Percentiles rank a stretch among this genome's conserved stretches.
These are phyloP conservation scores for Harpalus rubripes DNA, from an alignment of 2,888 invertebrate genomes.

Conservation along the genomic window DNA sequence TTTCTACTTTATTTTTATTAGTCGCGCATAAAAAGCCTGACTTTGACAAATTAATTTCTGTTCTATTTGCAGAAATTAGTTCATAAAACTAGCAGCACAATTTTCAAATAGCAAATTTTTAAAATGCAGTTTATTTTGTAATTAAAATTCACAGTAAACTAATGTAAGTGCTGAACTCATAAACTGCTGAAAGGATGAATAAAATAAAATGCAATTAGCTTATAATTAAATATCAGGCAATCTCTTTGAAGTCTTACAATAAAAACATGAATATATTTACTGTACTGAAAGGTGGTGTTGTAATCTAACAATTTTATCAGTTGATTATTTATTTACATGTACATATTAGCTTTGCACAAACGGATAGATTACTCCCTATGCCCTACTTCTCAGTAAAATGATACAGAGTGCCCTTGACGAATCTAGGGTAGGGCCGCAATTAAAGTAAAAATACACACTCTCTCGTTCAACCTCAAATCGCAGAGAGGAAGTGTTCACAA, in stretches of 20 bases:
- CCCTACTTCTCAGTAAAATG: constrained; percentile 58
- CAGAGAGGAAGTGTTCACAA: constrained; percentile 8
- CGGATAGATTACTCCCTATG: constrained; percentile 55
- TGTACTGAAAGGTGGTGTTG: not conserved
- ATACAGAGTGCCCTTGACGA: constrained; percentile 51
- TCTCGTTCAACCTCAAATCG: constrained; percentile 32
- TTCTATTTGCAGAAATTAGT: not conserved
- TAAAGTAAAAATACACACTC: constrained; percentile 42
- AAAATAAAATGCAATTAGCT: constrained; percentile 4
- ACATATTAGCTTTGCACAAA: not conserved
- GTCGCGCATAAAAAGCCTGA: not conserved
- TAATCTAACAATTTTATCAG: constrained; percentile 14
- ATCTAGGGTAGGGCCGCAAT: constrained; percentile 55
- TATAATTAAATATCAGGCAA: not conserved
- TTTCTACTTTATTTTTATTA: not conserved
- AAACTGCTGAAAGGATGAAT: not conserved
- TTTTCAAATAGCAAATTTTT: not conserved
- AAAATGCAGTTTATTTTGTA: not conserved
- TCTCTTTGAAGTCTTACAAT: not conserved
- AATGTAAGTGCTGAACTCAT: not conserved
- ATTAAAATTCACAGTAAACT: not conserved
- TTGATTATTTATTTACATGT: constrained; percentile 13
- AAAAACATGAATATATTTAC: not conserved
- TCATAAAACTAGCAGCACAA: not conserved
- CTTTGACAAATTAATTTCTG: not conserved